Base-by-base conservation (phyloP, 2,888 invertebrate genomes). In the Sussaba pulchella region DNA sequence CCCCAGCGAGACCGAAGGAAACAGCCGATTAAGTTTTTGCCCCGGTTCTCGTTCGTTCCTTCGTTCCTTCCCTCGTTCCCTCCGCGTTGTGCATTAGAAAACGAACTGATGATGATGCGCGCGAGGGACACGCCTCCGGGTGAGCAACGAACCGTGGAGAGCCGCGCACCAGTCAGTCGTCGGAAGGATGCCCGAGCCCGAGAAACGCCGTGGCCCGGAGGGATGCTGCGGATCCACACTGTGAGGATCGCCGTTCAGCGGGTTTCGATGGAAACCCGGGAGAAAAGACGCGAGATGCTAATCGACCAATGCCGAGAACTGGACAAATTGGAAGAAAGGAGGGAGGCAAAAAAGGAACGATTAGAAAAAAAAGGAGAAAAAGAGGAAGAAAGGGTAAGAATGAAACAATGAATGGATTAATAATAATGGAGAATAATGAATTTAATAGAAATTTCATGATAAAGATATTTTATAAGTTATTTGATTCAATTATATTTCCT, bases 1-100 rank as follows among this genome's bases (percentile, higher is more conserved):
- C n/a, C n/a, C n/a, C n/a, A n/a, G 57, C 67, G 82, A 74, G 83
- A 84, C 14, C 57, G 81, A 81, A 90, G 91, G 91, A 91, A 91
- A 88, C 87, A 84, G 85, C 85, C 91, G 89, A 91, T 91, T 91
- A 91, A 88, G 89, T 91, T 91, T 91, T 83, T 77, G 72, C 70
- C 45, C 59, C 36, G 69, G 61, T 77, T 59, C 59, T 39, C 69
- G 61, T 47, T 64, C 52, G 45, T 54, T 59, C 57, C 50, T 54
- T 57, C 73, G 31, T 73, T 82, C 74, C 52, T 89, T 88, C 81
- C 84, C 31, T 31, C 31, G 4, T 31, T 31, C 82, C 82, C 76
- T 78, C n/a, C 31, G 57, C 8, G 57, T 31, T 36, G 85, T 84
- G 88, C 89, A 90, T 89, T 89, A 90, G 90, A 89, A 86, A 86